Conservation (phyloP, 2,888 invertebrate species). For the Sympetrum striolatum region DNA sequence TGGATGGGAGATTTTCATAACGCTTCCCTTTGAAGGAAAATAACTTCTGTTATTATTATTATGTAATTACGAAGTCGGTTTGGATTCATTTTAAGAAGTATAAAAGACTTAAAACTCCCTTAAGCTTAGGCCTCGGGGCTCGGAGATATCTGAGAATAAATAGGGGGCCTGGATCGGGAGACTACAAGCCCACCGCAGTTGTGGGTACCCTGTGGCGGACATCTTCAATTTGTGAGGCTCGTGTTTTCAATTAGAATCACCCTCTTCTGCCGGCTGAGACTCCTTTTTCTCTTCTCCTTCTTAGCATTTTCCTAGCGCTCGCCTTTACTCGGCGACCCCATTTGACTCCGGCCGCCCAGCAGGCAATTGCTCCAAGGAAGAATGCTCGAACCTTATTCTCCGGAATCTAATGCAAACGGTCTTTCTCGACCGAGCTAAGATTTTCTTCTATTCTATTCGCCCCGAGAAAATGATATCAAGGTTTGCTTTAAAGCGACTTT, state of each 20-base stretch:
- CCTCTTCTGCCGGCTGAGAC: neutral
- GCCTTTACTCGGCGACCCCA: neutral
- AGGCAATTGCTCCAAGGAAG: neutral
- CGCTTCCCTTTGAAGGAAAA: too few species aligned
- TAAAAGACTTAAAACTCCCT: neutral
- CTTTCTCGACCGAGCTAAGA: neutral
- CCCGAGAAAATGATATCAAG: too few species aligned
- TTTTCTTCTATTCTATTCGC: neutral
- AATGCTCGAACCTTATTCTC: neutral
- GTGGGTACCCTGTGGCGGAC: constrained; percentile 34
- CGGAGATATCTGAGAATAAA: constrained; percentile 11
- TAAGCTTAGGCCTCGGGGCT: neutral
- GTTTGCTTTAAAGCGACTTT: too few species aligned
- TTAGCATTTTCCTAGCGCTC: neutral
- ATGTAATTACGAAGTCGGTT: neutral
- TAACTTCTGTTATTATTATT: neutral
- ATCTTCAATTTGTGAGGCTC: constrained; percentile 38
- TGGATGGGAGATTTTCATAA: too few species aligned
- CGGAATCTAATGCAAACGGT: neutral
- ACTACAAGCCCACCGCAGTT: neutral
- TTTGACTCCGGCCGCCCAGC: neutral
- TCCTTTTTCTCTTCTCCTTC: neutral
- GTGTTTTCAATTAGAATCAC: constrained; percentile 38
- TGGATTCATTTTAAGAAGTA: neutral
- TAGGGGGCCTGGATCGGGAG: neutral